Evolutionary conservation across 2,888 invertebrate genomes (phyloP).

Genomic region (Zygaena filipendulae): DNA sequence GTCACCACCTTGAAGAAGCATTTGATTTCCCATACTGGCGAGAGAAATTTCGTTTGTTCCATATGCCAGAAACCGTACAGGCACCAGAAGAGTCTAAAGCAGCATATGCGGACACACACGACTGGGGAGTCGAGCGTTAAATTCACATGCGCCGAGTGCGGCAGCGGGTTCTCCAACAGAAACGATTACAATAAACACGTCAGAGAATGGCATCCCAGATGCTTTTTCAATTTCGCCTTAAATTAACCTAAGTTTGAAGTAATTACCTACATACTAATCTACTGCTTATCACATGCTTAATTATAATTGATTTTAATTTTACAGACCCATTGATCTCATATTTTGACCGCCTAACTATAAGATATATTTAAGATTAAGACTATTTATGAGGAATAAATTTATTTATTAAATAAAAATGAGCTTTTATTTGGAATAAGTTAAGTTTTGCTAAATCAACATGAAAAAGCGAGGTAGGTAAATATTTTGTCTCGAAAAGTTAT

Average conservation of each 20-base stretch:
- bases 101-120: slow-evolving; percentile 42
- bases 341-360: too few relatives aligned
- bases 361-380: too few relatives aligned
- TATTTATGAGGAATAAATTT: too few relatives aligned
- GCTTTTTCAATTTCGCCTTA: slow-evolving; percentile 24
- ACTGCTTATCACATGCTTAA: background rate
- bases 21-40: slow-evolving; percentile 37
- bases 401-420: too few relatives aligned
- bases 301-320: too few relatives aligned
- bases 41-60: slow-evolving; percentile 38
- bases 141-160: slow-evolving; percentile 33
- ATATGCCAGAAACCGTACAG: slow-evolving; percentile 61
- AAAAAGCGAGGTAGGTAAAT: too few relatives aligned
- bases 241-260: slow-evolving; percentile 14
- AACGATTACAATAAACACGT: slow-evolving; percentile 35
- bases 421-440: too few relatives aligned
- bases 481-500: too few relatives aligned
- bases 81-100: slow-evolving; percentile 46
- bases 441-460: too few relatives aligned
- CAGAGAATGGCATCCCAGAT: slow-evolving; percentile 38
- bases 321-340: too few relatives aligned
- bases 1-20: slow-evolving; percentile 38
- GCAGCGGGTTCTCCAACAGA: slow-evolving; percentile 23
- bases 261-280: background rate
- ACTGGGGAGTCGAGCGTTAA: slow-evolving; percentile 24